Evolutionary conservation across 2,888 invertebrate genomes (phyloP).

Genomic region (Conus canariensis): DNA sequence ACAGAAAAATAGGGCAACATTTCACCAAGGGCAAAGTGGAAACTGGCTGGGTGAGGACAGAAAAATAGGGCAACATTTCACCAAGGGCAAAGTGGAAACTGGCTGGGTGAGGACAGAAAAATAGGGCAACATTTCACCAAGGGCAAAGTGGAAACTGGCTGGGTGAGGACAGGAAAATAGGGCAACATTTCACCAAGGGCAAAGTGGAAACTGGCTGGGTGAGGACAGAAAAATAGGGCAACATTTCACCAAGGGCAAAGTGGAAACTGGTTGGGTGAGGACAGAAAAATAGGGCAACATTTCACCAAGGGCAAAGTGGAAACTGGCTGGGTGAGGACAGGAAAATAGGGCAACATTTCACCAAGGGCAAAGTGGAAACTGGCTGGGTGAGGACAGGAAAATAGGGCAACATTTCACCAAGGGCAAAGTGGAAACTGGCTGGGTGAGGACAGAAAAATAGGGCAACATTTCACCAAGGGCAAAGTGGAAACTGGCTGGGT

Average conservation of each 20-base stretch:
- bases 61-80: not conserved
- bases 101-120: constrained; percentile 68
- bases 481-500: constrained; percentile 76
- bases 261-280: constrained; percentile 74
- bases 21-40: too few relatives aligned
- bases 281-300: not conserved
- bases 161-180: constrained; percentile 57
- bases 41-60: constrained; percentile 72
- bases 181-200: too few relatives aligned
- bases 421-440: constrained; percentile 75
- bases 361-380: too few relatives aligned
- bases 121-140: too few relatives aligned
- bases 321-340: constrained; percentile 72
- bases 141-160: constrained; percentile 75
- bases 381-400: constrained; percentile 67
- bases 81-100: too few relatives aligned
- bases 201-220: constrained; percentile 76
- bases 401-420: too few relatives aligned
- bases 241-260: too few relatives aligned
- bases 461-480: too few relatives aligned
- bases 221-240: not conserved
- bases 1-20: not conserved
- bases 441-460: constrained; percentile 58
- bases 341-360: not conserved
- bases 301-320: too few relatives aligned